These are phyloP conservation scores for Erethizon dorsatum DNA, from an alignment of 2,797 vertebrate species.

Conservation along the genomic window DNA sequence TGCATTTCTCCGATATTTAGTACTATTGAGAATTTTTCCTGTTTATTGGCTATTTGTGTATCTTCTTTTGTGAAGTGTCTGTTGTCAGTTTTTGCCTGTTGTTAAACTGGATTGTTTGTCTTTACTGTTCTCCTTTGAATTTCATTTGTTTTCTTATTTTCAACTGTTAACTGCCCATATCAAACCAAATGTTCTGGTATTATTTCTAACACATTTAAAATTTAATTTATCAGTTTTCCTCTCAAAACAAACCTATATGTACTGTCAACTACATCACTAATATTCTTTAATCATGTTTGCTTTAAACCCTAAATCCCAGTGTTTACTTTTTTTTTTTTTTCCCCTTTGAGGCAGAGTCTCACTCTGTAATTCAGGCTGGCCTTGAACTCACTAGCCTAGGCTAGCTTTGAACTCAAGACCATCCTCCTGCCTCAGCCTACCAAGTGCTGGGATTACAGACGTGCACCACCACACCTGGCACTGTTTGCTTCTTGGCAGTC, in stretches of 20 bases:
- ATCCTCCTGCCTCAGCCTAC: neutral
- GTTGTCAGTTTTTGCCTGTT: neutral
- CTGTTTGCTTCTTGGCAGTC: neutral
- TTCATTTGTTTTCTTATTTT: constrained; percentile 30
- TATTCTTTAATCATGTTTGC: constrained; percentile 9
- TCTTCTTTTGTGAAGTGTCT: constrained; percentile 29
- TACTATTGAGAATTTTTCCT: neutral
- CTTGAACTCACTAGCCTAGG: neutral
- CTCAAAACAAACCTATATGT: constrained; percentile 9
- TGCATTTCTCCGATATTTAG: constrained; percentile 49
- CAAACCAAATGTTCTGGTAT: constrained; percentile 55
- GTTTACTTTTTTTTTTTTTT: neutral
- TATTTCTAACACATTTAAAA: constrained; percentile 52
- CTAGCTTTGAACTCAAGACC: neutral
- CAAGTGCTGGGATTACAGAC: neutral
- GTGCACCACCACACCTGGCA: neutral
- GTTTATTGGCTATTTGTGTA: neutral
- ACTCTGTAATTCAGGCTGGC: neutral
- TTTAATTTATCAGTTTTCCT: constrained; percentile 42
- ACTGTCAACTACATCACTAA: neutral
- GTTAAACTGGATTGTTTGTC: neutral
- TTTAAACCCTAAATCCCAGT: neutral
- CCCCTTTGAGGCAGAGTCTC: neutral
- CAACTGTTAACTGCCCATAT: constrained; percentile 20
- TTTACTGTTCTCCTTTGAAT: constrained; percentile 64